Evolutionary conservation across 2,888 invertebrate species (phyloP).

Genomic region (Liposcelis brunnea): DNA sequence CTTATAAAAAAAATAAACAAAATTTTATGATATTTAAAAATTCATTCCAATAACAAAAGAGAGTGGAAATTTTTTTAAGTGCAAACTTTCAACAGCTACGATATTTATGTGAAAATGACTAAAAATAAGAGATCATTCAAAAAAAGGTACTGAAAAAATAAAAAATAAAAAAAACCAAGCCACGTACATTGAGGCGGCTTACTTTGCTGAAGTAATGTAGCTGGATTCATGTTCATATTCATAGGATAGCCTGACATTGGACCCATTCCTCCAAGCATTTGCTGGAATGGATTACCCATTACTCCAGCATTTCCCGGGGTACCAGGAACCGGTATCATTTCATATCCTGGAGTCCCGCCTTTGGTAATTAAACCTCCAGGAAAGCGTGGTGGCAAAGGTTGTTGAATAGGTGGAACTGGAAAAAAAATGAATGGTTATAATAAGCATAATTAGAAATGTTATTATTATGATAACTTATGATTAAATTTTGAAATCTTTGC

Average conservation of each 20-base stretch:
- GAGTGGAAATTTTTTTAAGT: no score
- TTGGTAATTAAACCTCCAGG: constrained; percentile 33
- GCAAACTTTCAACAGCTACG: no score
- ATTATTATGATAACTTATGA: no score
- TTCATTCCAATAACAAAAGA: no score
- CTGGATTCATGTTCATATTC: constrained; percentile 40
- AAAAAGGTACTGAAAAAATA: constrained; percentile 10
- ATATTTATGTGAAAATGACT: no score
- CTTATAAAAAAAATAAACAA: no score
- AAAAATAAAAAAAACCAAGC: constrained; percentile 2
- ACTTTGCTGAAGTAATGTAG: constrained; percentile 73
- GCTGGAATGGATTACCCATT: constrained; percentile 14
- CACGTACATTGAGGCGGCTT: constrained; percentile 30
- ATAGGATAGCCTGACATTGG: constrained; percentile 23
- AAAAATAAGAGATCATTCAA: no score
- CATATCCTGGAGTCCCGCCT: constrained; percentile 31
- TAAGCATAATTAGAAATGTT: no score
- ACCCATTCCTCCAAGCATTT: constrained; percentile 19
- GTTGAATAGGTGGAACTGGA: background rate
- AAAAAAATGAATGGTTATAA: no score
- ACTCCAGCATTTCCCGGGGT: constrained; percentile 17
- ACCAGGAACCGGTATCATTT: constrained; percentile 35
- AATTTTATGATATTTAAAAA: no score
- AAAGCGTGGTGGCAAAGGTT: constrained; percentile 7
- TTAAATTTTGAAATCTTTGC: no score